Base-by-base conservation (phyloP, 2,113 vertebrate species). In the Cyphotilapia sp. region DNA sequence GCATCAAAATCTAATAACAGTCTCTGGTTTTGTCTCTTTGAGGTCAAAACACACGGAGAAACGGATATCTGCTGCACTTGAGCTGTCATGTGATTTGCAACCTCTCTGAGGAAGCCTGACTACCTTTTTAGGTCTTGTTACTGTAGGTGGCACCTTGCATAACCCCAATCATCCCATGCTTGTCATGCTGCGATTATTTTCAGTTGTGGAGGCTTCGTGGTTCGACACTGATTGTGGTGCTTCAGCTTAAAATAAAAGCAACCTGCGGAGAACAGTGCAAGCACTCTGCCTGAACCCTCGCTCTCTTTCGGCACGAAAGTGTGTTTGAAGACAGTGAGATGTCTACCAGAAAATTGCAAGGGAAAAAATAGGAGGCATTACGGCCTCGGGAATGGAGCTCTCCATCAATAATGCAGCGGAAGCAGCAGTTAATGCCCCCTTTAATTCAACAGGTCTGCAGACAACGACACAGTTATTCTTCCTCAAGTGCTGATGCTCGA, bases 401-500 rank as follows among this genome's bases (percentile, higher is more conserved):
- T 74, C 87, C 84, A 96, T 97, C 90, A 96, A 96, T 97, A 95
- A 96, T 97, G 95, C 94, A 97, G 91, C 82, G 82, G 82, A 92
- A 89, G 89, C 92, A 87, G 93, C 93, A 87, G 91, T 94, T 95
- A 96, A 95, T 96, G 94, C 91, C 91, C 89, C 90, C 91, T 92
- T 95, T 95, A 95, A 95, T 95, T 94, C 95, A 96, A 96, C 96
- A 96, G 95, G 95, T 96, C 93, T 87, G 88, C 89, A 93, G 92
- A 95, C 90, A 71, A 74, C 47, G 54, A 84, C 89, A 88, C 93
- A 85, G 92, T 94, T 94, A 90, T 90, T 93, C 86, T 92, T 94
- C 88, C 87, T 82, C 83, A n/a, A 89, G 86, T 82, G 88, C 85
- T 89, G 91, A 91, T 82, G 86, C 89, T 92, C 29, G 11, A 81